Evolutionary conservation across 2,797 vertebrate species (phyloP).

Genomic region (Brachymystax lenok): DNA sequence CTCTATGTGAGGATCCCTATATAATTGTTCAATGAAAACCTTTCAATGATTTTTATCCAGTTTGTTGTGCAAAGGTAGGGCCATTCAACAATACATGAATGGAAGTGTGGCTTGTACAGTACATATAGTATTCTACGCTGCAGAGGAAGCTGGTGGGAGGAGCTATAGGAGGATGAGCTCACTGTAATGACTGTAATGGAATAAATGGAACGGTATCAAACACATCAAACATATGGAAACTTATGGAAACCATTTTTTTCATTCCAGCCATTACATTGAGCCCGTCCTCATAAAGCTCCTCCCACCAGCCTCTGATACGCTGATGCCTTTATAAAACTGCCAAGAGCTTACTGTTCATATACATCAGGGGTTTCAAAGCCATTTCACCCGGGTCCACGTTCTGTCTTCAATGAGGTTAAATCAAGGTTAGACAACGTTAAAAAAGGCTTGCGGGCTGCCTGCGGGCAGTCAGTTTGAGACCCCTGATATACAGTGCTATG

Average conservation of each 20-base stretch:
- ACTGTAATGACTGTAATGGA: too few species aligned
- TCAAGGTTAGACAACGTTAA: not conserved
- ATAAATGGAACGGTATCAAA: too few species aligned
- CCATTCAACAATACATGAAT: not conserved
- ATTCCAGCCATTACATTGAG: too few species aligned
- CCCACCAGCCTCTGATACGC: not conserved
- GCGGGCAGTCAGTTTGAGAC: not conserved
- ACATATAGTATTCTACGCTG: not conserved
- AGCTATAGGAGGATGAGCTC: too few species aligned
- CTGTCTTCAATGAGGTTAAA: not conserved
- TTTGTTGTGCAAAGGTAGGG: not conserved
- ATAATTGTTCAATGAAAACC: not conserved
- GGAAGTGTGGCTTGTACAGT: not conserved
- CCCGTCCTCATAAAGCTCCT: too few species aligned
- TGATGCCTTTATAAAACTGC: not conserved
- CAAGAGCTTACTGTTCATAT: not conserved
- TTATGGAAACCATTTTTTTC: too few species aligned
- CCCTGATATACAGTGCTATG: not conserved
- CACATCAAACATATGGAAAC: too few species aligned
- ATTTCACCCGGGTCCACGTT: not conserved
- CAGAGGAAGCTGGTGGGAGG: too few species aligned
- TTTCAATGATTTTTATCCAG: not conserved
- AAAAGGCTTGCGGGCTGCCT: not conserved
- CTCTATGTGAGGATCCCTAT: too few species aligned
- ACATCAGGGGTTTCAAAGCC: not conserved